These are phyloP conservation scores for Polypterus bichir DNA, from an alignment of 2,113 vertebrate species.

Conservation along the genomic window DNA sequence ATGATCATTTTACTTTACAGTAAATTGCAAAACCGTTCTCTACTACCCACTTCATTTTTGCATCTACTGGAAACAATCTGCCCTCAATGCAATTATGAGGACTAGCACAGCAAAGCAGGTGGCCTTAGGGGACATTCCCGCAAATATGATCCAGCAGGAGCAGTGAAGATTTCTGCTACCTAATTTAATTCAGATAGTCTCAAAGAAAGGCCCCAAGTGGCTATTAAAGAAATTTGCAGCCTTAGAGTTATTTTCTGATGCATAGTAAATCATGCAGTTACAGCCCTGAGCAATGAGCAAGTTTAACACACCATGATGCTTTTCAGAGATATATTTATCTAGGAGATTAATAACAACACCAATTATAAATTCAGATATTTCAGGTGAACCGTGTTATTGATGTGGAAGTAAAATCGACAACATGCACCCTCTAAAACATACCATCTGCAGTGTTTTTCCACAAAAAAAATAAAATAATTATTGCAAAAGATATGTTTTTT, in stretches of 20 bases:
- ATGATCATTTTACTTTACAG: neutral
- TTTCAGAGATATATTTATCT: neutral
- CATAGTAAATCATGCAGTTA: slow-evolving; percentile 15
- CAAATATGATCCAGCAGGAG: slow-evolving; percentile 9
- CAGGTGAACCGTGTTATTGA: neutral
- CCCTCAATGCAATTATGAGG: slow-evolving; percentile 28
- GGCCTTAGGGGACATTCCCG: slow-evolving; percentile 3
- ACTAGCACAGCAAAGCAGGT: slow-evolving; percentile 3
- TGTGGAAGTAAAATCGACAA: too few species aligned
- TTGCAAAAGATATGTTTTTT: too few species aligned
- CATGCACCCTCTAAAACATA: too few species aligned
- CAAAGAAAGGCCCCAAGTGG: slow-evolving; percentile 24
- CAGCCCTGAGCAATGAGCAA: slow-evolving; percentile 16
- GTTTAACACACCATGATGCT: neutral
- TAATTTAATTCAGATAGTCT: slow-evolving; percentile 31
- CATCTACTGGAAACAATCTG: slow-evolving; percentile 19
- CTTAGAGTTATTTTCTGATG: slow-evolving; percentile 1
- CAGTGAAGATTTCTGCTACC: slow-evolving; percentile 23
- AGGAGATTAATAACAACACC: neutral
- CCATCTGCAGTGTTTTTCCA: too few species aligned
- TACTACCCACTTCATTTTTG: slow-evolving; percentile 6
- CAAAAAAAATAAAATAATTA: too few species aligned
- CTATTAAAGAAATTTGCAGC: slow-evolving; percentile 20
- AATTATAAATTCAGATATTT: neutral
- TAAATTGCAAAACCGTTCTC: neutral